These are phyloP conservation scores for Coccyzus lansbergi DNA, from an alignment of 2,797 vertebrate genomes.

Conservation along the genomic window DNA sequence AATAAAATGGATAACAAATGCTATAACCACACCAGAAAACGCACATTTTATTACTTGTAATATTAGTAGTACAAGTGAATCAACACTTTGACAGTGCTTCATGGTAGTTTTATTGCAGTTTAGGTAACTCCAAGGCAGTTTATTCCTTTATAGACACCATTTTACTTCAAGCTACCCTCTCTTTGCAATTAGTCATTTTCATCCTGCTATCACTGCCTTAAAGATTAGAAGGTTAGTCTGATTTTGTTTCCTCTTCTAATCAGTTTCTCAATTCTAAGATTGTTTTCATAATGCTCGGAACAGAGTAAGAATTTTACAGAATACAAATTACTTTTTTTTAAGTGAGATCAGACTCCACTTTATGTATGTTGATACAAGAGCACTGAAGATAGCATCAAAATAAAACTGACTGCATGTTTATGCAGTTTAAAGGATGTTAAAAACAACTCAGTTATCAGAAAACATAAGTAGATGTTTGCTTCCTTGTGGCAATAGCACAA, in stretches of 20 bases:
- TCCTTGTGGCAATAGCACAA: not conserved
- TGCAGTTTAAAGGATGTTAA: not conserved
- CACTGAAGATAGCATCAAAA: not conserved
- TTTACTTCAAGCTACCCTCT: not conserved
- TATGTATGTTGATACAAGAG: not conserved
- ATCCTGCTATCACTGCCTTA: not conserved
- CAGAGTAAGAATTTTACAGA: not conserved
- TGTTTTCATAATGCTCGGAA: not conserved
- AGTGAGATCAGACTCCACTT: not conserved
- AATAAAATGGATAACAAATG: not conserved
- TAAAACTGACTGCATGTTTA: not conserved
- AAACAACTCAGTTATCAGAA: not conserved
- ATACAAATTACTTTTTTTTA: not conserved
- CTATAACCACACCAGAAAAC: not conserved
- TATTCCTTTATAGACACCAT: not conserved
- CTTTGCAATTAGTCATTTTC: not conserved
- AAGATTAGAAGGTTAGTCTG: not conserved
- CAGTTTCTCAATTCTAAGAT: not conserved
- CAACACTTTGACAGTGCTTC: not conserved
- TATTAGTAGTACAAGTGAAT: constrained; percentile 4
- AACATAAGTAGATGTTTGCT: not conserved
- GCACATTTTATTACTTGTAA: not conserved
- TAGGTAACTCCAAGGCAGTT: not conserved
- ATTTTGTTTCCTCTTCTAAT: not conserved
- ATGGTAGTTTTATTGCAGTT: not conserved